phyloP scores from a whole-genome alignment of 2,888 invertebrate species.

The Sylvicola cinctus region DNA sequence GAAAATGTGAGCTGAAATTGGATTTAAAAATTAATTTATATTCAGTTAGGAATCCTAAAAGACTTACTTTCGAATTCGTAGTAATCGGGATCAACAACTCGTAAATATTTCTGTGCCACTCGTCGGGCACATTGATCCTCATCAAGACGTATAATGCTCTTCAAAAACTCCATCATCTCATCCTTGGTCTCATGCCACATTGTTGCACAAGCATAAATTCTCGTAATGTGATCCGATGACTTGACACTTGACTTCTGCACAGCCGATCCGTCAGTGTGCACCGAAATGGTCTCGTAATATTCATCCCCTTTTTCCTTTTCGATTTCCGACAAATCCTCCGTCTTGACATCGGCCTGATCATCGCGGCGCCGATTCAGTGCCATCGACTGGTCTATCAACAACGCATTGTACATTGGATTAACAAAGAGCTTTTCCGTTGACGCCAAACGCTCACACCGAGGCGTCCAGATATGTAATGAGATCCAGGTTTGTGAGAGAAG shows the following conservation, averaged over 20 bases:
- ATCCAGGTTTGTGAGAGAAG: conserved; percentile 91
- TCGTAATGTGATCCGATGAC: conserved; percentile 71
- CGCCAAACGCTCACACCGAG: conserved; percentile 90
- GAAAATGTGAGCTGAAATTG: conserved; percentile 78
- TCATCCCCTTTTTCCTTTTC: conserved; percentile 80
- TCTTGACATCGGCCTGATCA: conserved; percentile 78
- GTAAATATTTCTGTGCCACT: conserved; percentile 85
- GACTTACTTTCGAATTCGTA: conserved; percentile 87
- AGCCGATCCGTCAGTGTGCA: conserved; percentile 68
- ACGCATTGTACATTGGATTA: conserved; percentile 77
- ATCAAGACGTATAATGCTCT: conserved; percentile 83
- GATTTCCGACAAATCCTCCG: conserved; percentile 78
- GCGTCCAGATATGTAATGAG: conserved; percentile 92
- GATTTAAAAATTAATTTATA: neutral
- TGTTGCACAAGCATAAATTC: conserved; percentile 91
- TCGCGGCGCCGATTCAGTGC: conserved; percentile 80
- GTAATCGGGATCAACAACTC: conserved; percentile 88
- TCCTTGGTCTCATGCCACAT: conserved; percentile 99
- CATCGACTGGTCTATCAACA: conserved; percentile 88
- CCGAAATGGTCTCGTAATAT: conserved; percentile 89
- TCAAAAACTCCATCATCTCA: no score
- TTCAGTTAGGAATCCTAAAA: neutral
- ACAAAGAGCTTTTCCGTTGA: conserved; percentile 92
- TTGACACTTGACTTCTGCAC: conserved; percentile 59
- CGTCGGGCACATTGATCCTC: conserved; percentile 92